Percentiles rank a stretch among this genome's conserved stretches.
Conservation (phyloP, 2,888 invertebrate species). For the Lymantria dispar region DNA sequence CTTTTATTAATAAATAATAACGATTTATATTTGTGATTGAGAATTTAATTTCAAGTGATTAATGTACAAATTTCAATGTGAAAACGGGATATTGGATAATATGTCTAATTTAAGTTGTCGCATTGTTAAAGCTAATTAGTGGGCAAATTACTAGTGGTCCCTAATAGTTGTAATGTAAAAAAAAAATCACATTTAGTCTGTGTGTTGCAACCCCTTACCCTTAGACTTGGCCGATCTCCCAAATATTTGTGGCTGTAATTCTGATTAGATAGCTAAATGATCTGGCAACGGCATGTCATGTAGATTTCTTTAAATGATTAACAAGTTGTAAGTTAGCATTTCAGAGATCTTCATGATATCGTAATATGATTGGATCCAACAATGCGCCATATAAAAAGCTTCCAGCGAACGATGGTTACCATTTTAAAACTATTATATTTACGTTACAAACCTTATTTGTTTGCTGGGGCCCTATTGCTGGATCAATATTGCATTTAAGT, state of each 20-base stretch:
- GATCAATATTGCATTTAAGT: constrained; percentile 55
- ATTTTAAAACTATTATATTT: constrained; percentile 16
- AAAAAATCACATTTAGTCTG: constrained; percentile 64
- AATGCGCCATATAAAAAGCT: constrained; percentile 33
- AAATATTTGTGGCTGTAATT: constrained; percentile 45
- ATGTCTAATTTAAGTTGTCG: constrained; percentile 66
- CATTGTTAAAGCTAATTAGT: constrained; percentile 70
- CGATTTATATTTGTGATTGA: too few species aligned
- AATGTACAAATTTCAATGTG: constrained; percentile 56
- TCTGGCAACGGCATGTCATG: constrained; percentile 29
- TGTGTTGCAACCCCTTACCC: constrained; percentile 64
- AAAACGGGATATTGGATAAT: constrained; percentile 50
- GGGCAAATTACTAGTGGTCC: constrained; percentile 60
- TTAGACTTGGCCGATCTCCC: constrained; percentile 64
- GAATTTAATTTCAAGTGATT: constrained; percentile 35
- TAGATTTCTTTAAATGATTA: constrained; percentile 16
- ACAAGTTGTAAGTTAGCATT: constrained; percentile 5
- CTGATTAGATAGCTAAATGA: constrained; percentile 35
- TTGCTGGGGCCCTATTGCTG: constrained; percentile 42
- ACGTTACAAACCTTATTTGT: constrained; percentile 19
- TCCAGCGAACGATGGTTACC: constrained; percentile 17
- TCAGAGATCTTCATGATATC: constrained; percentile 20
- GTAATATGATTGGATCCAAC: constrained; percentile 34
- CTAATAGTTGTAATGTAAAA: constrained; percentile 71
- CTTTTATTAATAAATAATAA: constrained; percentile 36